Conservation (phyloP, 2,888 invertebrate species). For the Rotaria sp. region DNA sequence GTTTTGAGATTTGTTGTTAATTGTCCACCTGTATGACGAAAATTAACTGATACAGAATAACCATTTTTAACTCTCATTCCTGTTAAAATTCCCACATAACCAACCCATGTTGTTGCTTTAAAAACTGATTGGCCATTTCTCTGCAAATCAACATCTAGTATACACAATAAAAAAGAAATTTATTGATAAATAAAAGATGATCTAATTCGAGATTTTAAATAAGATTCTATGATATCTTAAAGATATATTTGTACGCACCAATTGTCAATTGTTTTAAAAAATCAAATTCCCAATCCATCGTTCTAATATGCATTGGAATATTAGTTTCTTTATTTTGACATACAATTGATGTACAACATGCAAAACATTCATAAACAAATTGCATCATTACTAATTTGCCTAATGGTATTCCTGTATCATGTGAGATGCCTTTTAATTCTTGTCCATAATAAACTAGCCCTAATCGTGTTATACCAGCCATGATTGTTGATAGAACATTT, state of each 20-base stretch:
- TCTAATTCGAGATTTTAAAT: neutral
- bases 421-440: slow-evolving; percentile 7
- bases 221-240: neutral
- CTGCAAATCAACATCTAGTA: slow-evolving; percentile 27
- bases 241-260: neutral
- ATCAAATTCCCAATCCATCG: slow-evolving; percentile 14
- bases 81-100: neutral
- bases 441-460: slow-evolving; percentile 14
- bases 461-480: slow-evolving; percentile 10
- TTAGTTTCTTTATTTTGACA: neutral
- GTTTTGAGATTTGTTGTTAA: neutral
- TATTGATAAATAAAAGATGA: neutral
- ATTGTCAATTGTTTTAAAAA: slow-evolving; percentile 17
- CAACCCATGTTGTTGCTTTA: slow-evolving; percentile 25
- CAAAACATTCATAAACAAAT: slow-evolving; percentile 29
- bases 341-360: slow-evolving; percentile 16
- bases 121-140: neutral
- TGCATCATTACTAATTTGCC: slow-evolving; percentile 6
- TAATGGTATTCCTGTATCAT: slow-evolving; percentile 13
- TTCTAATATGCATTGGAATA: slow-evolving; percentile 15
- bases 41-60: slow-evolving; percentile 23
- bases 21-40: neutral
- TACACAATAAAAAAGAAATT: neutral
- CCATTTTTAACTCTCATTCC: neutral
- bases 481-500: neutral